These are phyloP conservation scores for Halcyon smyrnensis DNA, from an alignment of 2,797 vertebrate species.

Conservation along the genomic window DNA sequence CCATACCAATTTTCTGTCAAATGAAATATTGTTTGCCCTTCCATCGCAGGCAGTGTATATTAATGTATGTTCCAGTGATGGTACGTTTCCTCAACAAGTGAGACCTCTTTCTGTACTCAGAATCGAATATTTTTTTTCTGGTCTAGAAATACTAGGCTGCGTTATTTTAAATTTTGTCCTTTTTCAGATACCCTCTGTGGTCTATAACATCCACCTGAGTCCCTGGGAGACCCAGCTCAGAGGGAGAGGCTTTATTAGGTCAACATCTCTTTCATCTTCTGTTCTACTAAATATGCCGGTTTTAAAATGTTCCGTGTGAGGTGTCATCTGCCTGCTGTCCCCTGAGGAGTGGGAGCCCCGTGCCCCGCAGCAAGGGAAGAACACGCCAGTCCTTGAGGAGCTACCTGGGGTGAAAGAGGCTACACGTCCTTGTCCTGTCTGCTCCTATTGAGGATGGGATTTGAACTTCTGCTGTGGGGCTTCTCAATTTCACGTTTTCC, in stretches of 20 bases:
- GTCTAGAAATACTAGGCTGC: not conserved
- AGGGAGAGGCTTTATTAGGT: slow-evolving; percentile 15
- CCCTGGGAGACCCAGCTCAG: not conserved
- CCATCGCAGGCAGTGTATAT: not conserved
- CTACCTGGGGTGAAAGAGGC: not conserved
- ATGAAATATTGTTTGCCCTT: not conserved
- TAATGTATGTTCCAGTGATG: not conserved
- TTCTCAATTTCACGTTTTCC: not conserved
- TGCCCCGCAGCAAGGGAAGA: not conserved
- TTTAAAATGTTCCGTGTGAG: not conserved
- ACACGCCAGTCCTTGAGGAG: not conserved
- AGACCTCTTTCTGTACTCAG: not conserved
- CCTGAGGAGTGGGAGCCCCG: not conserved
- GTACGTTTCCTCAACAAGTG: not conserved
- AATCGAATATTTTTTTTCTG: not conserved
- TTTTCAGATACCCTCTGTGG: not conserved
- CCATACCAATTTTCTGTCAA: not conserved
- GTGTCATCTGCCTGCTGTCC: not conserved
- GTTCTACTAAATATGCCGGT: not conserved
- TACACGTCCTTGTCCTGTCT: not conserved
- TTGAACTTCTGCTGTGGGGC: not conserved
- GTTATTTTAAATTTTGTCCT: not conserved
- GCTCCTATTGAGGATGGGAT: not conserved
- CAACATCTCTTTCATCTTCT: not conserved
- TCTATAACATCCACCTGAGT: not conserved